Base-by-base conservation (phyloP, 2,113 vertebrate species). In the Dasyornis broadbenti region DNA sequence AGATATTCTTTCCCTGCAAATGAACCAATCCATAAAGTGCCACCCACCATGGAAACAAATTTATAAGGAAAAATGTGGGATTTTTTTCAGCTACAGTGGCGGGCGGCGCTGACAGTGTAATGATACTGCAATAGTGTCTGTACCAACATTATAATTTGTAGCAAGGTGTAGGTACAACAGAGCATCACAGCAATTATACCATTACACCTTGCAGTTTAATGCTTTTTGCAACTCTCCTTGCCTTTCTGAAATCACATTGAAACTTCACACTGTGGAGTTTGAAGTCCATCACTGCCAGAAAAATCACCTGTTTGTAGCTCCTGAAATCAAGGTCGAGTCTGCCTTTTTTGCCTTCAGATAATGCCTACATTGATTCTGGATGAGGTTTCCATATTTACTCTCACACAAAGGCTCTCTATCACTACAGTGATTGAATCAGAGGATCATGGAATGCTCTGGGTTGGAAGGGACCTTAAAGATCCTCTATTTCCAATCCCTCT, bases 91-190 rank as follows among this genome's bases (percentile, higher is more conserved):
- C 68, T 83, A 13, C 47, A 63, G 57, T 23, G 39, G 37, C 39
- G 33, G 30, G 50, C 26, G 9, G 54, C 31, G 52, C 50, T 88
- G 75, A 66, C 71, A 85, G 63, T 73, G 75, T 73, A 94, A 85
- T 85, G 82, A 93, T 90, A 85, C 75, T 77, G 68, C 68, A 93
- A 40, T 63, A 78, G 68, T 56, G n/a, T 86, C 87, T 91, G 35
- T 23, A 63, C 63, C 66, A 93, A 90, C 54, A 63, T 33, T 90
- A 40, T 80, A 91, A 95, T 93, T 97, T 94, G 47, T 47, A 86
- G 59, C 42, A 72, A 66, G 68, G 54, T 87, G 50, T 65, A 85
- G 81, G 82, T 61, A 94, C 85, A 94, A 96, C 90, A 96, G 42
- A 94, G 12, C 39, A 80, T 82, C 37, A 15, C 63, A 81, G 71